These are phyloP conservation scores for Saguinus midas DNA, from an alignment of 2,113 vertebrate species.

Conservation along the genomic window DNA sequence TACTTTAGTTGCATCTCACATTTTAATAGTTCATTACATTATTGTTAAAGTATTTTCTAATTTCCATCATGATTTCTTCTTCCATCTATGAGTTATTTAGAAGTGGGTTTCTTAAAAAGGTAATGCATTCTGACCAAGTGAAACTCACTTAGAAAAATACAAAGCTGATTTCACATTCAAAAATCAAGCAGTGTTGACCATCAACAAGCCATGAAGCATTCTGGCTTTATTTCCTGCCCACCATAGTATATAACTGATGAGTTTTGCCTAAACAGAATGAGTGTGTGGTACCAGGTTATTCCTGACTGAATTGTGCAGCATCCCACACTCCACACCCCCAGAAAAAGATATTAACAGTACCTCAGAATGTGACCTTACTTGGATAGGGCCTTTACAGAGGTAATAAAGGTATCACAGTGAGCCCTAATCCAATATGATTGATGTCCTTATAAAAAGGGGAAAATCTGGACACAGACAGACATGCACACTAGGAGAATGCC, in stretches of 20 bases:
- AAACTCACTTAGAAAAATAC: slow-evolving; percentile 9
- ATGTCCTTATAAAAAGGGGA: not conserved
- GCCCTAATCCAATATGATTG: not conserved
- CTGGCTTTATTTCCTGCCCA: not conserved
- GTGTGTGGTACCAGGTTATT: not conserved
- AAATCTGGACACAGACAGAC: not conserved
- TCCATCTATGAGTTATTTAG: slow-evolving; percentile 1
- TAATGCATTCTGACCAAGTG: not conserved
- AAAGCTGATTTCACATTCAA: not conserved
- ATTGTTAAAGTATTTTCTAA: not conserved
- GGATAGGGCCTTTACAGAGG: not conserved
- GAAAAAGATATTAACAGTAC: not conserved
- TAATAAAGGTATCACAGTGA: not conserved
- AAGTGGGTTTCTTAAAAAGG: slow-evolving; percentile 3
- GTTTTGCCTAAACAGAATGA: not conserved
- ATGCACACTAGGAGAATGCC: not conserved
- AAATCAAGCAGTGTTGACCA: not conserved
- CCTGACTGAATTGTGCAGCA: not conserved
- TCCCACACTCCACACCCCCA: too few relatives aligned
- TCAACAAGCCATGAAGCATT: not conserved
- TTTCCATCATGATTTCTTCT: not conserved
- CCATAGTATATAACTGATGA: not conserved
- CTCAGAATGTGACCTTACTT: not conserved
- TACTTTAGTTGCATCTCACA: slow-evolving; percentile 30
- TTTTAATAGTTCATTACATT: slow-evolving; percentile 20